Evolutionary conservation across 2,797 vertebrate genomes (phyloP), one percentile per base, ranked within the genome.

Genomic region (Pteropus rufus): DNA sequence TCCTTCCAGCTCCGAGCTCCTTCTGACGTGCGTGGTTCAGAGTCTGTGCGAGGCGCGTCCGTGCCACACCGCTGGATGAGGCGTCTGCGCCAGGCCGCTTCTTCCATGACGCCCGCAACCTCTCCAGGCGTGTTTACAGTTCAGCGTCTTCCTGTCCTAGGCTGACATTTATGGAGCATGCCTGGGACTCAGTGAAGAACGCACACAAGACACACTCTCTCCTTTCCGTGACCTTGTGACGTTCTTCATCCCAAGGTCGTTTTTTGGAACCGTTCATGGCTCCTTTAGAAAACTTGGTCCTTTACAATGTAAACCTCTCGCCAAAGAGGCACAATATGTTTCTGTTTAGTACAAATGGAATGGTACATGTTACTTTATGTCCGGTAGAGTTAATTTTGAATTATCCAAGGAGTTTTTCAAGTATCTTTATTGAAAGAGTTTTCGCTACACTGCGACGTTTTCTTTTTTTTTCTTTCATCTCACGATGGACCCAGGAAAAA

Each of bases 191-290:
- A 54, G n/a, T 16, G 44, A 12, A 18, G 41, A 41, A 44, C 23
- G 14, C 6, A 34, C 29, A n/a, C 0, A 11, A 1, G 1, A 10
- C 60, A 69, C 7, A 14, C 16, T 12, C 1, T 12, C 64, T 49
- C 7, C 15, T 82, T 15, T 46, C 64, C 21, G 6, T 41, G n/a
- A n/a, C 15, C 44, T 70, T 44, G 44, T 9, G 10, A 46, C 0
- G 7, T 1, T 31, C 7, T 26, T 56, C 36, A 21, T 2, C 5
- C 21, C 24, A 56, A 12, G 31, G 5, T 16, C 1, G 0, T 54
- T 15, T 44, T 24, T 12, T 2, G 44, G 3, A 76, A 89, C 3
- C 18, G n/a, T 18, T 23, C 62, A 24, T 2, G 0, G 15, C 15
- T 67, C 9, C 0, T 56, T 44, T 62, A 67, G 49, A 24, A 67